Base-by-base conservation (phyloP, 2,797 vertebrate genomes). In the Heliangelus exortis region DNA sequence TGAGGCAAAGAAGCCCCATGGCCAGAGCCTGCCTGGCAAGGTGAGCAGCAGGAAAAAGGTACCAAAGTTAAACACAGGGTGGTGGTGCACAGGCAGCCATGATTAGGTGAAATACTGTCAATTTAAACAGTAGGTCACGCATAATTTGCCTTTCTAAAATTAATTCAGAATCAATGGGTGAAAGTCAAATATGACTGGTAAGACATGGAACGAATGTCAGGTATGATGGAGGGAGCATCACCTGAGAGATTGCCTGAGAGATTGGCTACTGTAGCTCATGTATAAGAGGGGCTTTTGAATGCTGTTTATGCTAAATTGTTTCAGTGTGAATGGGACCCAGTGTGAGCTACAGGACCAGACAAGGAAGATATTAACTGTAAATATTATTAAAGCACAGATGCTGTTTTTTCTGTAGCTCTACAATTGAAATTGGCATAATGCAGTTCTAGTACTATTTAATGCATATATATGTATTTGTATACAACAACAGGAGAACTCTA, bases 1-100 rank as follows among this genome's bases (percentile, higher is more conserved):
- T 12, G 31, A 3, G 16, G 26, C 3, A 36, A 36, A 2, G 29
- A 58, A 82, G 14, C 41, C 23, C 29, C 0, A 0, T 31, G 36
- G 29, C 41, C 63, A 66, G 21, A 76, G 22, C 29, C 68, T 7
- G 18, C 65, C 34, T 36, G 55, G 36, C 47, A 62, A 34, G 17
- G n/a, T 51, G 20, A 21, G n/a, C 54, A 75, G 62, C 34, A 12
- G 12, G 13, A 54, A 41, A 50, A 54, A 79, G 25, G n/a, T 41
- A 77, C 15, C 31, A 13, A 41, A 71, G 31, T 57, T 48, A 72
- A 81, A 54, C 19, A 28, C 31, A 36, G 31, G 28, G 11, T 65
- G 54, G 28, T 9, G 15, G 36, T 41, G 31, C n/a, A 67, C 48
- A 48, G 69, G 34, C 34, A 41, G 9, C 36, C 11, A 39, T 76